These are phyloP conservation scores for Dasypus novemcinctus DNA, from an alignment of 2,113 vertebrate species.

Conservation along the genomic window DNA sequence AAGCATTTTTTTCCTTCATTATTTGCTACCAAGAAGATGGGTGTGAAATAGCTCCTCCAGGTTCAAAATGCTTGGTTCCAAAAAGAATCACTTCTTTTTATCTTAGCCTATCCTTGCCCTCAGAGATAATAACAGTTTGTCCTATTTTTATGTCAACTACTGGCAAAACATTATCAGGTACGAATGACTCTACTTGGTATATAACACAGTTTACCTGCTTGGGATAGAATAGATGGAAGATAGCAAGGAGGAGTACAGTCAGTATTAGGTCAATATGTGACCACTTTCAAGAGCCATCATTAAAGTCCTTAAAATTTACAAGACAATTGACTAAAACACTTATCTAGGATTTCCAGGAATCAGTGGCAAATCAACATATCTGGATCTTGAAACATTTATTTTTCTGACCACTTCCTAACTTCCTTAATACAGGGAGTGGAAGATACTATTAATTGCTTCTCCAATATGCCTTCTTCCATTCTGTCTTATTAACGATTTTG, in stretches of 20 bases:
- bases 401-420: slow-evolving; percentile 25
- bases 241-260: neutral
- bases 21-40: neutral
- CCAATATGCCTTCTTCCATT: neutral
- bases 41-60: neutral
- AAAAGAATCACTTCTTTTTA: neutral
- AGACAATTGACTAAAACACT: neutral
- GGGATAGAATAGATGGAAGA: slow-evolving; percentile 24
- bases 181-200: neutral
- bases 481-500: neutral
- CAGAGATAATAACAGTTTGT: neutral
- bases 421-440: neutral
- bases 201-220: neutral
- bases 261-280: slow-evolving; percentile 23
- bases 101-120: neutral
- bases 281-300: slow-evolving; percentile 4
- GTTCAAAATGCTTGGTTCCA: slow-evolving; percentile 14
- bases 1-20: slow-evolving; percentile 38
- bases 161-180: slow-evolving; percentile 14
- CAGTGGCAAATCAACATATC: slow-evolving; percentile 12
- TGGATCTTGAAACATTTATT: slow-evolving; percentile 37
- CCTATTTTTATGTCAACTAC: slow-evolving; percentile 22
- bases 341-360: slow-evolving; percentile 10
- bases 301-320: slow-evolving; percentile 13
- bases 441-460: neutral